These are phyloP conservation scores for Drosophila takahashii DNA, from an alignment of 1,140 invertebrate genomes.

Conservation along the genomic window DNA sequence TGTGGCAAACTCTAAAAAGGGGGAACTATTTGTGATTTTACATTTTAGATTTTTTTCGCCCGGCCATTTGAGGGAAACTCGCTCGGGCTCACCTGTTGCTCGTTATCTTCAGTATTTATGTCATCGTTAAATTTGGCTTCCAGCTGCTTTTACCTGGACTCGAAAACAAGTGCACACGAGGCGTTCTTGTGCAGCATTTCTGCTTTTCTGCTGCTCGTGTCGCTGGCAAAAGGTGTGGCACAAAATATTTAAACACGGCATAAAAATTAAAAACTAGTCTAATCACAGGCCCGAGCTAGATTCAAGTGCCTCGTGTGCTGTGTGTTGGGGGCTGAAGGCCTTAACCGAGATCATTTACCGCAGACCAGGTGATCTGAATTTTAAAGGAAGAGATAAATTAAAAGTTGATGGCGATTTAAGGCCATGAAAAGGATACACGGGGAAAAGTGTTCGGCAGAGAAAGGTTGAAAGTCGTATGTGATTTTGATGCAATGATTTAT, in stretches of 20 bases:
- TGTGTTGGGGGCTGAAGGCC: constrained; percentile 18
- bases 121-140: constrained; percentile 74
- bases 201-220: constrained; percentile 16
- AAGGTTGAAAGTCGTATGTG: background rate
- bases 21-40: constrained; percentile 21
- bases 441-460: background rate
- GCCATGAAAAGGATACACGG: background rate
- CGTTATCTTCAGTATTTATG: constrained; percentile 77
- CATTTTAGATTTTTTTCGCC: constrained; percentile 29
- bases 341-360: constrained; percentile 49
- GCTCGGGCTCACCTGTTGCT: constrained; percentile 45
- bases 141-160: constrained; percentile 64
- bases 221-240: constrained; percentile 64
- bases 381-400: constrained; percentile 15
- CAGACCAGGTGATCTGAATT: background rate
- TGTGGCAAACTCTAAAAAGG: constrained; percentile 7
- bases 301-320: background rate
- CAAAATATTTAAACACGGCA: constrained; percentile 75
- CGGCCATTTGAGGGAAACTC: constrained; percentile 48
- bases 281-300: constrained; percentile 54
- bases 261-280: constrained; percentile 79
- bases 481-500: constrained; percentile 6
- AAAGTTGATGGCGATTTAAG: background rate
- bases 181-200: constrained; percentile 8
- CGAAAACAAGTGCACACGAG: constrained; percentile 49